These are phyloP conservation scores for Xiphorhynchus elegans DNA, from an alignment of 2,113 vertebrate species.

Conservation along the genomic window DNA sequence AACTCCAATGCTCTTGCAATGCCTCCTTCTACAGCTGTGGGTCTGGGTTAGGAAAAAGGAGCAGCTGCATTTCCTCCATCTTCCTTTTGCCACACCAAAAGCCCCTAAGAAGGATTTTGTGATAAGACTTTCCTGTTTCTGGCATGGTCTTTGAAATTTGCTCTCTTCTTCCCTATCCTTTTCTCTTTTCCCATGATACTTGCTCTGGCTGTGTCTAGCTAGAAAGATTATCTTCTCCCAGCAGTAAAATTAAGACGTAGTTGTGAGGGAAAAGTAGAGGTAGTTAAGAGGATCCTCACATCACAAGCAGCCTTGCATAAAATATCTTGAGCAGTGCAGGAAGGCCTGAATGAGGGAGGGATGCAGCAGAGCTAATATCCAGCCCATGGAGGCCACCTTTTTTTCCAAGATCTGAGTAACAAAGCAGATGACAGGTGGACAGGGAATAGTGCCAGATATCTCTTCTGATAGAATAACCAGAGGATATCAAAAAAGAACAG, in stretches of 20 bases:
- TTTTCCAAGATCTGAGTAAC: neutral
- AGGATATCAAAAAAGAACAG: neutral
- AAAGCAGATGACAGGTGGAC: neutral
- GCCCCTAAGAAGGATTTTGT: neutral
- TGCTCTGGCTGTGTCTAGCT: neutral
- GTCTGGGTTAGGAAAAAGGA: neutral
- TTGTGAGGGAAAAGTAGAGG: neutral
- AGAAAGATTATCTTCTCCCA: neutral
- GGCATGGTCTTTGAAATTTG: neutral
- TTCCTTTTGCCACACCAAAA: neutral
- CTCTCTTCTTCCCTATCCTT: neutral
- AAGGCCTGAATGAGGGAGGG: neutral
- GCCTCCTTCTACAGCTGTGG: neutral
- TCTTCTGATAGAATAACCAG: neutral
- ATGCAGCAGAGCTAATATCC: neutral
- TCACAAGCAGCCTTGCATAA: neutral
- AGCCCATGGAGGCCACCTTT: neutral
- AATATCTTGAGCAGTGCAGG: neutral
- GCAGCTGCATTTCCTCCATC: neutral
- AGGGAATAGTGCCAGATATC: neutral
- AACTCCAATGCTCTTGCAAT: neutral
- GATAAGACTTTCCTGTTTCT: neutral
- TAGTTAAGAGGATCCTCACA: neutral
- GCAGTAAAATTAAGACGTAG: neutral
- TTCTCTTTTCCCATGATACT: neutral